Conservation (phyloP, 2,888 invertebrate genomes). For the Melitaea athalia region DNA sequence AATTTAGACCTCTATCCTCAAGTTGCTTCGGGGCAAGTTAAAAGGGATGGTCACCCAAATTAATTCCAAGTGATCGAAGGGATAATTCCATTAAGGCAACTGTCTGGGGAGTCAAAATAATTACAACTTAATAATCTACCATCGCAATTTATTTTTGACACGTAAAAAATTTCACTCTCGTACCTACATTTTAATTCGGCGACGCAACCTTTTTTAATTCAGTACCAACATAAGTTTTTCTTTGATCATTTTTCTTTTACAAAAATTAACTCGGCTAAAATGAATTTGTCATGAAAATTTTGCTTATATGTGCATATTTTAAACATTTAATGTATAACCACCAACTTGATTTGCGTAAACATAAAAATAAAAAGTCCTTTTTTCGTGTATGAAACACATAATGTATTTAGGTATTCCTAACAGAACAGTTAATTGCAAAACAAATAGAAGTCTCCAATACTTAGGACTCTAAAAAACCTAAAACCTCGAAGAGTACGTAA, state of each 20-base stretch:
- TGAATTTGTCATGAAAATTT: background rate
- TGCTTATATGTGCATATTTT: background rate
- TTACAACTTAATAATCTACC: slow-evolving; percentile 61
- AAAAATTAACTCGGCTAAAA: slow-evolving; percentile 21
- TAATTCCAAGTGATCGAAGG: slow-evolving; percentile 65
- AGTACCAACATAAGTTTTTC: slow-evolving; percentile 5
- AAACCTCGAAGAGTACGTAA: too few relatives aligned
- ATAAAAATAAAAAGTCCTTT: too few relatives aligned
- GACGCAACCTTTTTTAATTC: slow-evolving; percentile 33
- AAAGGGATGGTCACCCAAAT: slow-evolving; percentile 53
- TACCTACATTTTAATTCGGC: slow-evolving; percentile 41
- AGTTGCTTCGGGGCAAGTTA: slow-evolving; percentile 43
- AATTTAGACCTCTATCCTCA: slow-evolving; percentile 9
- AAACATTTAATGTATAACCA: too few relatives aligned
- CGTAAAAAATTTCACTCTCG: slow-evolving; percentile 39
- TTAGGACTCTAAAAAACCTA: too few relatives aligned
- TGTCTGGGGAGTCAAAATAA: slow-evolving; percentile 56
- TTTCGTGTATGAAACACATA: too few relatives aligned
- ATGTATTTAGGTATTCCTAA: too few relatives aligned
- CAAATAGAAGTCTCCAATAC: too few relatives aligned
- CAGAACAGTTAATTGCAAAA: too few relatives aligned
- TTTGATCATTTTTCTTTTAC: slow-evolving; percentile 19
- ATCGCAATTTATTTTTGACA: slow-evolving; percentile 45
- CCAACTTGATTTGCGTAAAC: too few relatives aligned
- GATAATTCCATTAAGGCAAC: slow-evolving; percentile 67